Conservation (phyloP, 2,888 invertebrate species). For the Caenorhabditis imperialis region DNA sequence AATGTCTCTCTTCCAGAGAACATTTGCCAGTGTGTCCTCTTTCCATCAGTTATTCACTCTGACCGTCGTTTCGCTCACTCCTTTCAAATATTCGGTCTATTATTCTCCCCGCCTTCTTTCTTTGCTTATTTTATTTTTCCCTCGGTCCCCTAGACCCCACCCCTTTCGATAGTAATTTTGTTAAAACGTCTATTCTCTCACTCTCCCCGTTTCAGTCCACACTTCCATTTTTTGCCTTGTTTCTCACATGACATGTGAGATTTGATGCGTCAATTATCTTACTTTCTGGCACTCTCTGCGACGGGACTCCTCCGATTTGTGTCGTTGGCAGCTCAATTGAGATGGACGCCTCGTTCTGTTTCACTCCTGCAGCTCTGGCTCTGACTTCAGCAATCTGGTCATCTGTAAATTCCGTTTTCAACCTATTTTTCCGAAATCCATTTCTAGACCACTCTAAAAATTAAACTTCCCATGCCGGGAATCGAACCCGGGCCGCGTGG, state of each 20-base stretch:
- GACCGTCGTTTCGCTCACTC: slow-evolving; percentile 8
- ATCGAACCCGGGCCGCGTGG: slow-evolving; percentile 76
- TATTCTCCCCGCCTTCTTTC: slow-evolving; percentile 6
- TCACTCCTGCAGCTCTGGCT: slow-evolving; percentile 48
- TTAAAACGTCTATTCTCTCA: slow-evolving; percentile 36
- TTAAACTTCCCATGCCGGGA: slow-evolving; percentile 74
- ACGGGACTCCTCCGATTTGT: slow-evolving; percentile 22
- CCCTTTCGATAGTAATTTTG: slow-evolving; percentile 41
- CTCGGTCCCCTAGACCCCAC: not conserved
- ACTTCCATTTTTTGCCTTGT: slow-evolving; percentile 3
- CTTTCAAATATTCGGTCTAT: slow-evolving; percentile 26
- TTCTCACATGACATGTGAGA: not conserved
- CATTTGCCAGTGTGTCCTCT: slow-evolving; percentile 16
- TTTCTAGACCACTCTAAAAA: no score
- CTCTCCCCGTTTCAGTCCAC: slow-evolving; percentile 2
- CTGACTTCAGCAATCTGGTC: slow-evolving; percentile 56
- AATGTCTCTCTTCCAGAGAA: no score
- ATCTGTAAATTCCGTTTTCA: slow-evolving; percentile 31
- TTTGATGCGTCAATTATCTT: slow-evolving; percentile 28
- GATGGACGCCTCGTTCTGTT: slow-evolving; percentile 46
- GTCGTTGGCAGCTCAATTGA: slow-evolving; percentile 48
- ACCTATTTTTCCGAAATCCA: not conserved
- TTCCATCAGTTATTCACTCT: slow-evolving; percentile 36
- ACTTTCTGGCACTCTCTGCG: slow-evolving; percentile 53
- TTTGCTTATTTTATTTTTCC: not conserved